These are phyloP conservation scores for Tipula helvola DNA, from an alignment of 2,888 invertebrate genomes.

Conservation along the genomic window DNA sequence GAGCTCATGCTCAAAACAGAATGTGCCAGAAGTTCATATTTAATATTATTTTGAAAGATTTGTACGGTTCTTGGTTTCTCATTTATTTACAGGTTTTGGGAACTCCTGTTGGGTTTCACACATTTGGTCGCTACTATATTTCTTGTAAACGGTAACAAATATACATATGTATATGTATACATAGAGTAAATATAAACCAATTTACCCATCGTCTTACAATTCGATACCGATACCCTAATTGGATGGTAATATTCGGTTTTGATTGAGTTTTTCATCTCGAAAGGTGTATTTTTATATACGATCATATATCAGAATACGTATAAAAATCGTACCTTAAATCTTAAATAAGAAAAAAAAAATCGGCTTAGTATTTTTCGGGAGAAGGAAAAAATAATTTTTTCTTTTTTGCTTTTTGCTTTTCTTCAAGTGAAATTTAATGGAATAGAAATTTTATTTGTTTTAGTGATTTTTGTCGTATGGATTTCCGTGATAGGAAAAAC, in stretches of 20 bases:
- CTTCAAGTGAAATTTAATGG: background rate
- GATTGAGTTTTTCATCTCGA: background rate
- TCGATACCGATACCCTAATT: background rate
- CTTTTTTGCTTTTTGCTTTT: background rate
- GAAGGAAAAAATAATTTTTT: background rate
- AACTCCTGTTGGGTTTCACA: no score
- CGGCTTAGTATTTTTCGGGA: background rate
- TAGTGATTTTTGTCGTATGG: background rate
- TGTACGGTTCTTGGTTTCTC: no score
- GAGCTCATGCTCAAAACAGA: no score
- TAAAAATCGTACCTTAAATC: background rate
- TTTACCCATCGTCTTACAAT: background rate
- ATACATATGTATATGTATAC: no score
- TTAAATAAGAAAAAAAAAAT: background rate
- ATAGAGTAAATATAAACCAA: background rate
- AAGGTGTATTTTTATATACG: background rate
- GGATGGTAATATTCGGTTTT: background rate
- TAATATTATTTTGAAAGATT: no score
- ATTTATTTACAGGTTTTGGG: no score
- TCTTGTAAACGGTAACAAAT: no score
- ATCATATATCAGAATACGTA: background rate
- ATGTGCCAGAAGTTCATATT: no score
- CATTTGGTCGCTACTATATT: no score
- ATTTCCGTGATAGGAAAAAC: background rate
- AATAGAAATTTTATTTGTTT: constrained; percentile 4